These are phyloP conservation scores for Mesaphorura yosii DNA, from an alignment of 1,140 invertebrate genomes.

Conservation along the genomic window DNA sequence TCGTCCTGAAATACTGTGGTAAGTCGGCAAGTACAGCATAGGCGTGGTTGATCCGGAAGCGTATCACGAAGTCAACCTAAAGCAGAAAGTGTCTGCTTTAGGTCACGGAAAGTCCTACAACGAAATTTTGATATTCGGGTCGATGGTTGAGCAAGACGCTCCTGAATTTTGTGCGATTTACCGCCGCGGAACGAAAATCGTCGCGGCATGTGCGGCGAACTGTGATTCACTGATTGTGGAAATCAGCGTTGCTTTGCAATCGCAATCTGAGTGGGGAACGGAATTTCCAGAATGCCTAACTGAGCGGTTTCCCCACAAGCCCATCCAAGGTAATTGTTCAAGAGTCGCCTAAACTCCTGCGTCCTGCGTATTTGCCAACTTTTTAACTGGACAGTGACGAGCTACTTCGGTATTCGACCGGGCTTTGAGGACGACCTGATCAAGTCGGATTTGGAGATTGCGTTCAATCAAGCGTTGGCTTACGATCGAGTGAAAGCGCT, in stretches of 20 bases:
- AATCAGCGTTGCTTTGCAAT: conserved; percentile 2
- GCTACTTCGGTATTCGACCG: too few species aligned
- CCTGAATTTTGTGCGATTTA: conserved; percentile 10
- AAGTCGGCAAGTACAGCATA: not conserved
- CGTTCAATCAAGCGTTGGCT: too few species aligned
- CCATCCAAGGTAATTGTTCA: not conserved
- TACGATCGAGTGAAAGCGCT: too few species aligned
- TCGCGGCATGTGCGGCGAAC: not conserved
- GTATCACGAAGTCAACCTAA: not conserved
- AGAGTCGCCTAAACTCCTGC: too few species aligned
- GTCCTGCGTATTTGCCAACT: too few species aligned
- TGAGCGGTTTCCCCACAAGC: not conserved
- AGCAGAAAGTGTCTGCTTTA: not conserved
- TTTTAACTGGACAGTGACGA: too few species aligned
- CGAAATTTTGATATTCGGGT: conserved; percentile 7
- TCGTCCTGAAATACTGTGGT: not conserved
- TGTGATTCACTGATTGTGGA: not conserved
- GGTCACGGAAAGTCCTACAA: not conserved
- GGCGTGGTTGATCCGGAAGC: not conserved
- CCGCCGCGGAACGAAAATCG: not conserved
- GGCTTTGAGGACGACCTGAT: too few species aligned
- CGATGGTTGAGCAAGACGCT: not conserved
- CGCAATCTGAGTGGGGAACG: not conserved
- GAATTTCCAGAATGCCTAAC: not conserved
- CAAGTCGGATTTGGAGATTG: too few species aligned